A percentile compares a stretch with the other conserved stretches of the same genome.
phyloP scores from a whole-genome alignment of 2,113 vertebrate species.

The Thalassoma bifasciatum region DNA sequence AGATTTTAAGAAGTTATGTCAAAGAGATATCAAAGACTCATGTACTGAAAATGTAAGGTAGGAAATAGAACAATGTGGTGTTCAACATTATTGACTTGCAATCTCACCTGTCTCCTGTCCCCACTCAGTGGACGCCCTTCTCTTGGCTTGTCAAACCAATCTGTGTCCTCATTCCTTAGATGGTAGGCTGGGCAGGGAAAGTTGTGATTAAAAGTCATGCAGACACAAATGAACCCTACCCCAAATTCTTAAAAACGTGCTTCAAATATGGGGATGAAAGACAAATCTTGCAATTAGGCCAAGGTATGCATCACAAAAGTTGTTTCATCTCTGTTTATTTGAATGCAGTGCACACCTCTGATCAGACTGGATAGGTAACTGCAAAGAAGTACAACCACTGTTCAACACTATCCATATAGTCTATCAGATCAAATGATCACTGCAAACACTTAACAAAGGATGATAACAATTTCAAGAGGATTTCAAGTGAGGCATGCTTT shows the following conservation, averaged over 20 bases:
- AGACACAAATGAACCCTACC: not conserved
- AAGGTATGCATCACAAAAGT: conserved; percentile 14
- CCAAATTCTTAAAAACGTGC: conserved; percentile 14
- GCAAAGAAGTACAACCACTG: conserved; percentile 19
- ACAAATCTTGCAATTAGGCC: conserved; percentile 34
- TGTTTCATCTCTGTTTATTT: conserved; percentile 30
- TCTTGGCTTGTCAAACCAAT: conserved; percentile 99
- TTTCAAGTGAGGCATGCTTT: conserved; percentile 45
- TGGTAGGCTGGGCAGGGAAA: conserved; percentile 92
- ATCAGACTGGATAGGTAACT: conserved; percentile 48
- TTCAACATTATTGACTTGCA: conserved; percentile 52
- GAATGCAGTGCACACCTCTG: conserved; percentile 45
- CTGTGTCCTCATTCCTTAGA: conserved; percentile 96
- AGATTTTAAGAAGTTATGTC: not conserved
- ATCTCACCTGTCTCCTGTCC: conserved; percentile 89
- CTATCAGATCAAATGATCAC: conserved; percentile 32
- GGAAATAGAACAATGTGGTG: not conserved
- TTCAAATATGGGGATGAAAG: conserved; percentile 25
- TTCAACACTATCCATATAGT: conserved; percentile 19
- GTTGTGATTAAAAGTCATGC: conserved; percentile 76
- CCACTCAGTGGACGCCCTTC: conserved; percentile 89
- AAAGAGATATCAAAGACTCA: not conserved
- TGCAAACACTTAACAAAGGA: conserved; percentile 41
- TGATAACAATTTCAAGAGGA: conserved; percentile 36
- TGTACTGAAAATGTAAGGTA: not conserved